Conservation (phyloP, 2,113 vertebrate genomes). For the Candoia aspera region DNA sequence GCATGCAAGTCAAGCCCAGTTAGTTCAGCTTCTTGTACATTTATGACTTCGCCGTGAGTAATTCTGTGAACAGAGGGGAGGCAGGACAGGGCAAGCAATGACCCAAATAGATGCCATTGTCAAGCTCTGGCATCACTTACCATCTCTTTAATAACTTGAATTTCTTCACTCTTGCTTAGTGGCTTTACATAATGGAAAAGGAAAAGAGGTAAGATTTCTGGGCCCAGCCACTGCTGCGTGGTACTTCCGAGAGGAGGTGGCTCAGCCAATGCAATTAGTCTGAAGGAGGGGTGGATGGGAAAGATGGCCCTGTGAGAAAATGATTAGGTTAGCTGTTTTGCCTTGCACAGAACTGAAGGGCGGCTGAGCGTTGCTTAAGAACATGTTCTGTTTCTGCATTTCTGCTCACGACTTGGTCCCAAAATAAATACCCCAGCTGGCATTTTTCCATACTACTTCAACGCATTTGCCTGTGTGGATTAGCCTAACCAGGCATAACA, state of each 20-base stretch:
- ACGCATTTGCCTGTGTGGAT: not conserved
- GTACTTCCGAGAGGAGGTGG: slow-evolving; percentile 84
- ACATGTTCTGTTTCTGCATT: not conserved
- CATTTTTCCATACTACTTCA: not conserved
- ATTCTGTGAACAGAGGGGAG: not conserved
- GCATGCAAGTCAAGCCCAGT: not conserved
- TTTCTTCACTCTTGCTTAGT: slow-evolving; percentile 86
- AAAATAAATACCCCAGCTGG: not conserved
- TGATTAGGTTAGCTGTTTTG: slow-evolving; percentile 13
- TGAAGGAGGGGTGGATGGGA: slow-evolving; percentile 91
- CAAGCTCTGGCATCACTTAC: slow-evolving; percentile 70
- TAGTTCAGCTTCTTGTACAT: not conserved
- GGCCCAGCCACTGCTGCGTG: slow-evolving; percentile 90
- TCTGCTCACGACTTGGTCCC: not conserved
- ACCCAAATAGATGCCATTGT: not conserved
- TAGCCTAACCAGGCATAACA: not conserved
- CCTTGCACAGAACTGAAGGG: not conserved
- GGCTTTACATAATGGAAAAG: slow-evolving; percentile 87
- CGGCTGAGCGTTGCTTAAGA: not conserved
- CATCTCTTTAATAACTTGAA: slow-evolving; percentile 82
- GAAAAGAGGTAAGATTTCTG: slow-evolving; percentile 94
- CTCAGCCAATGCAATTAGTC: slow-evolving; percentile 92
- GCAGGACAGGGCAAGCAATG: not conserved
- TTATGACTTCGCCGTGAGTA: not conserved
- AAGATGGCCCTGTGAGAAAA: slow-evolving; percentile 80